A percentile compares a stretch with the other conserved stretches of the same genome.
These are phyloP conservation scores for Reticulitermes speratus DNA, from an alignment of 1,140 invertebrate species.

Conservation along the genomic window DNA sequence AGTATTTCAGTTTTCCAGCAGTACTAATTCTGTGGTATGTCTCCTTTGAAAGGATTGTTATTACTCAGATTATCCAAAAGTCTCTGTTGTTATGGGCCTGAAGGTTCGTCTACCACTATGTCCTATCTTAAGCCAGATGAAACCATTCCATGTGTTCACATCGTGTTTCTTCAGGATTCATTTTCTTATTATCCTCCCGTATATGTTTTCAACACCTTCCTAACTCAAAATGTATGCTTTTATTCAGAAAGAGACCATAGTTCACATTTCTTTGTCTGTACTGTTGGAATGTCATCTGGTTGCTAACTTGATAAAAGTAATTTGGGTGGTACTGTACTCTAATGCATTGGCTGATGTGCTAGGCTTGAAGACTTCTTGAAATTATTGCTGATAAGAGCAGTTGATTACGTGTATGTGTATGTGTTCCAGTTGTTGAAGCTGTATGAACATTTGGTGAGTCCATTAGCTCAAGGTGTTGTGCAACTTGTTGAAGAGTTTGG, in stretches of 20 bases:
- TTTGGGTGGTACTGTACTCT: too few relatives aligned
- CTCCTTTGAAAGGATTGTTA: neutral
- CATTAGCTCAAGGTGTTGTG: conserved; percentile 66
- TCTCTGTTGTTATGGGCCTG: too few relatives aligned
- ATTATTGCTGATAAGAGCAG: neutral
- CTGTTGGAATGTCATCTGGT: too few relatives aligned
- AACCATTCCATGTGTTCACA: neutral
- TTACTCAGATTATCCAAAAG: too few relatives aligned
- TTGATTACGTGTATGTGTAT: neutral
- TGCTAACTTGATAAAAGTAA: too few relatives aligned
- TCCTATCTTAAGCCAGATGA: too few relatives aligned
- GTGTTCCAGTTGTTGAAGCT: conserved; percentile 67
- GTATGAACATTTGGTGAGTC: conserved; percentile 65
- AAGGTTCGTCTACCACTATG: too few relatives aligned
- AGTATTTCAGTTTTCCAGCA: too few relatives aligned
- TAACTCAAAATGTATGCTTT: too few relatives aligned
- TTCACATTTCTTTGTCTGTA: too few relatives aligned
- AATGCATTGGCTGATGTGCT: too few relatives aligned
- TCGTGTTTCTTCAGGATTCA: neutral
- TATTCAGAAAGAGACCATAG: too few relatives aligned
- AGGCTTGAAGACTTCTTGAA: neutral
- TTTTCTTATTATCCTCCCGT: neutral
- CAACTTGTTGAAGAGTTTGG: conserved; percentile 63
- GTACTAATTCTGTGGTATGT: neutral
- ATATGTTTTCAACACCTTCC: neutral